Evolutionary conservation across 2,797 vertebrate genomes (phyloP).

Genomic region (Fratercula arctica): DNA sequence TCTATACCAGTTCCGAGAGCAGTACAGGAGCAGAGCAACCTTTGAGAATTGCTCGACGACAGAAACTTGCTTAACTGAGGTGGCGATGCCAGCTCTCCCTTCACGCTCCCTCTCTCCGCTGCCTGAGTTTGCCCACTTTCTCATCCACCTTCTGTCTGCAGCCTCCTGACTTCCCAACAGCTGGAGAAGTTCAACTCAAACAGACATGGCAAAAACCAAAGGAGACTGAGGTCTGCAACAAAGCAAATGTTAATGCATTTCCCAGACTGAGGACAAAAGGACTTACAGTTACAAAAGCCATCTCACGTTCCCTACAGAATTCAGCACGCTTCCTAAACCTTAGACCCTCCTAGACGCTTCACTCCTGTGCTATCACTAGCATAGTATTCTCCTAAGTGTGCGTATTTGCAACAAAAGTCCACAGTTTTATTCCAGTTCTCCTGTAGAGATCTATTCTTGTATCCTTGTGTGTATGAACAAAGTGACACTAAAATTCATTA

Average conservation of each 20-base stretch:
- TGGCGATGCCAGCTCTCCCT: background rate
- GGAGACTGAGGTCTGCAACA: background rate
- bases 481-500: background rate
- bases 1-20: background rate
- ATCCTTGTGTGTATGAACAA: background rate
- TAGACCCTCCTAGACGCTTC: background rate
- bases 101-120: background rate
- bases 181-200: background rate
- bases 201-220: background rate
- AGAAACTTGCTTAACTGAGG: background rate
- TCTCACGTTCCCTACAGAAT: background rate
- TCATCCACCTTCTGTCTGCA: background rate
- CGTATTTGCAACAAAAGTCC: background rate
- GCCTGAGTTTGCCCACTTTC: background rate
- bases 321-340: background rate
- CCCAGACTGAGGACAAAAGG: background rate
- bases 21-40: background rate
- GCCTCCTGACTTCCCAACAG: background rate
- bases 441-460: background rate
- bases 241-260: background rate
- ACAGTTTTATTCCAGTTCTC: background rate
- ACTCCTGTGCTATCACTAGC: background rate
- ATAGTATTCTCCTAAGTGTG: rapidly evolving
- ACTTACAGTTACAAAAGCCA: background rate
- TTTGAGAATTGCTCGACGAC: background rate